These are phyloP conservation scores for Synchiropus splendidus DNA, from an alignment of 2,113 vertebrate genomes.

Conservation along the genomic window DNA sequence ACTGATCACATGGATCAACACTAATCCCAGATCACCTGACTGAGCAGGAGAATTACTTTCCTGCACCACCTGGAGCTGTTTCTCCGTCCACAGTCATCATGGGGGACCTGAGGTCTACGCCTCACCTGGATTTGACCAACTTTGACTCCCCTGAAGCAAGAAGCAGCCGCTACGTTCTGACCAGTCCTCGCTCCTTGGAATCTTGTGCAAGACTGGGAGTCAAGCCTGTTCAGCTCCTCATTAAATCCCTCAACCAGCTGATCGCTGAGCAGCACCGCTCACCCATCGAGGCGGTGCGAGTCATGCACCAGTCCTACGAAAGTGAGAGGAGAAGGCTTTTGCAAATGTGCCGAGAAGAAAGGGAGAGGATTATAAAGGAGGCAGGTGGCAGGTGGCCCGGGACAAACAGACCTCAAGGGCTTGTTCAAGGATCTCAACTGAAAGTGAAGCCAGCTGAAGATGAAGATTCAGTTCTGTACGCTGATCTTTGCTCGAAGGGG, in stretches of 20 bases:
- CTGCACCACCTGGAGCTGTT: background rate
- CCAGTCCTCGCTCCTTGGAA: slow-evolving; percentile 57
- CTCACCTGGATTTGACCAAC: slow-evolving; percentile 47
- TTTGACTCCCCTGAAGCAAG: slow-evolving; percentile 16
- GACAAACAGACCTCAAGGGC: slow-evolving; percentile 4
- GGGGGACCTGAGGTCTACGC: slow-evolving; percentile 24
- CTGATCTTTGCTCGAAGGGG: slow-evolving; percentile 26
- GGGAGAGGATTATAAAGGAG: slow-evolving; percentile 42
- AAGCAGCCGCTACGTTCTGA: slow-evolving; percentile 40
- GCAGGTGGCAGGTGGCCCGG: slow-evolving; percentile 9
- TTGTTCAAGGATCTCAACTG: slow-evolving; percentile 8
- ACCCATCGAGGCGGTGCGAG: slow-evolving; percentile 33
- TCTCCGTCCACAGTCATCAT: slow-evolving; percentile 7
- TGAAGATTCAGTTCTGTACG: slow-evolving; percentile 13
- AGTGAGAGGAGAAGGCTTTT: slow-evolving; percentile 44
- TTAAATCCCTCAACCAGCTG: slow-evolving; percentile 45
- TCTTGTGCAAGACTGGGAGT: slow-evolving; percentile 52
- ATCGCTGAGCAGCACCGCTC: slow-evolving; percentile 22
- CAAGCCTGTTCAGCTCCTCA: slow-evolving; percentile 62
- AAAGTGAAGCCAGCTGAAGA: slow-evolving; percentile 1
- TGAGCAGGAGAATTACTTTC: background rate
- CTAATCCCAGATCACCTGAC: slow-evolving; percentile 47
- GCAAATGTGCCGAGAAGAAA: slow-evolving; percentile 34
- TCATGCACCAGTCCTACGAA: slow-evolving; percentile 50
- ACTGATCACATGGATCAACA: slow-evolving; percentile 8